A percentile compares a stretch with the other conserved stretches of the same genome.
These are phyloP conservation scores for Coptodon bakossiorum DNA, from an alignment of 2,113 vertebrate species.

Conservation along the genomic window DNA sequence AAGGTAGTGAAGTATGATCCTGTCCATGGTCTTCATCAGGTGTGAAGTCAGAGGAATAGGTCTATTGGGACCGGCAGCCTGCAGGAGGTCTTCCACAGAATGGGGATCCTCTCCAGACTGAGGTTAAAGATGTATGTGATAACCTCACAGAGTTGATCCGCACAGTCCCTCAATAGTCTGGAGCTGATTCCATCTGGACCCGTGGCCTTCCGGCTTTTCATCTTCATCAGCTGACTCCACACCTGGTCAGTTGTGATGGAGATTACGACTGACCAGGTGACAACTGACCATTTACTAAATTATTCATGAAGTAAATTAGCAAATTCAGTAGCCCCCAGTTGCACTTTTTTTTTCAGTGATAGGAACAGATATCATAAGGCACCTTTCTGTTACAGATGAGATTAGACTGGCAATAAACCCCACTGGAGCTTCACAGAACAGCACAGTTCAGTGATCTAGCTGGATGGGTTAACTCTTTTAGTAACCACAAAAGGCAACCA, in stretches of 20 bases:
- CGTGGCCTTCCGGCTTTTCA: not conserved
- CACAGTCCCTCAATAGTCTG: not conserved
- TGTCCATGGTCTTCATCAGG: not conserved
- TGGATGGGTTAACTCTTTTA: not conserved
- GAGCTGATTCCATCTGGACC: not conserved
- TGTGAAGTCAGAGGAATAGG: not conserved
- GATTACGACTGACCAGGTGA: not conserved
- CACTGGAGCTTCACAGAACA: not conserved
- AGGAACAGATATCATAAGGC: not conserved
- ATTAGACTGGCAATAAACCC: not conserved
- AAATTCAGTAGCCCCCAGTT: not conserved
- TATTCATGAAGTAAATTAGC: not conserved
- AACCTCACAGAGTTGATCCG: not conserved
- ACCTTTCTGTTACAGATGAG: not conserved
- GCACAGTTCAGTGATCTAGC: not conserved
- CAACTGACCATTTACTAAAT: not conserved
- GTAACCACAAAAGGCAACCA: not conserved
- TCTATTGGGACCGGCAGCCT: not conserved
- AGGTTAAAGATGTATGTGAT: not conserved
- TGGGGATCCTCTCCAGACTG: not conserved
- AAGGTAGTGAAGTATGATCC: not conserved
- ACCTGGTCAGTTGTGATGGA: not conserved
- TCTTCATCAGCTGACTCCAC: not conserved
- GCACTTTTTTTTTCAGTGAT: not conserved
- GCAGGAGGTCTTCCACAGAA: not conserved